Evolutionary conservation across 1,140 invertebrate genomes (phyloP).

Genomic region (Lucilia cuprina): DNA sequence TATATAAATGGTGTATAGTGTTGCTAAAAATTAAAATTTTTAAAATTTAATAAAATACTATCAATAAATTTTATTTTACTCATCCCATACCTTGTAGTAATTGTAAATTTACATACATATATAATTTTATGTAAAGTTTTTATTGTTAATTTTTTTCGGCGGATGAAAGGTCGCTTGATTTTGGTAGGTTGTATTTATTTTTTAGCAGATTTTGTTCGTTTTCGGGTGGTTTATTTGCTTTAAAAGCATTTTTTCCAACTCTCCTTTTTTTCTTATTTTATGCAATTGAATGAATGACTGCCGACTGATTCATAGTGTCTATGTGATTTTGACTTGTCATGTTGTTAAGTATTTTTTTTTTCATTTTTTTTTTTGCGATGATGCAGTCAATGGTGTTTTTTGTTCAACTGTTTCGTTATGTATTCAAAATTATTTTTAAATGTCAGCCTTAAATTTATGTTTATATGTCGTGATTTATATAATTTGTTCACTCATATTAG

Average conservation of each 20-base stretch:
- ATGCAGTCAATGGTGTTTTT: not conserved
- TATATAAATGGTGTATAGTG: too few species aligned
- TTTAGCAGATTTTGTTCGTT: not conserved
- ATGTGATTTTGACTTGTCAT: not conserved
- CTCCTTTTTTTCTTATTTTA: not conserved
- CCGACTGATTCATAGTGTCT: not conserved
- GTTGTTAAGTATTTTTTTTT: too few species aligned
- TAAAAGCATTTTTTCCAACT: not conserved
- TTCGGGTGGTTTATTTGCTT: not conserved
- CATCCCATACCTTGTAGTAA: too few species aligned
- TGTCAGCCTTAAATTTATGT: conserved; percentile 21
- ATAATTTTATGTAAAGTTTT: too few species aligned
- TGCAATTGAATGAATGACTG: not conserved
- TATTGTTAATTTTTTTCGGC: not conserved
- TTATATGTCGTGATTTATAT: conserved; percentile 19
- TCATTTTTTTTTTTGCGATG: not conserved
- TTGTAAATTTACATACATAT: too few species aligned
- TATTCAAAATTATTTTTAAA: conserved; percentile 25
- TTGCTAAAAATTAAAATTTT: too few species aligned
- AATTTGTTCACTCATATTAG: not conserved
- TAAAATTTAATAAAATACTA: too few species aligned
- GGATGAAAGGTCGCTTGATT: not conserved
- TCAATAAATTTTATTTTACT: too few species aligned
- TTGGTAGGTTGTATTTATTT: not conserved
- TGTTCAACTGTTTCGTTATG: not conserved